A percentile compares a stretch with the other conserved stretches of the same genome.
These are phyloP conservation scores for Periplaneta americana DNA, from an alignment of 1,140 invertebrate species.

Conservation along the genomic window DNA sequence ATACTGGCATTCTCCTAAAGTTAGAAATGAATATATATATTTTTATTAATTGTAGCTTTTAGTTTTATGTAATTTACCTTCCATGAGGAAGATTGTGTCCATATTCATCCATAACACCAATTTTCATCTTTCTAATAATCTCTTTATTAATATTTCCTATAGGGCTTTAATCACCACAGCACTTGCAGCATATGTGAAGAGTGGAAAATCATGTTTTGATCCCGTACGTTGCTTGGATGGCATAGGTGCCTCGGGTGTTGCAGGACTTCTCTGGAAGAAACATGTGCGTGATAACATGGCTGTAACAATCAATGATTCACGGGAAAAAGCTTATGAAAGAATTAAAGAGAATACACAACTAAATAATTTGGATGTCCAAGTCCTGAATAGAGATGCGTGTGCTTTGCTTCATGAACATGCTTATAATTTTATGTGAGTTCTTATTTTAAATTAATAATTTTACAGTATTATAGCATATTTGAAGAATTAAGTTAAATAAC, in stretches of 20 bases:
- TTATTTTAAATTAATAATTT: not conserved
- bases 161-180: constrained; percentile 10
- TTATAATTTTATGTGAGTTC: constrained; percentile 25
- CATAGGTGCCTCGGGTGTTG: constrained; percentile 26
- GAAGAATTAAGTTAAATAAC: too few relatives aligned
- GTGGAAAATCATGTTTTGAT: constrained; percentile 17
- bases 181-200: constrained; percentile 21
- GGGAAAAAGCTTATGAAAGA: constrained; percentile 16
- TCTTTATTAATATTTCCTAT: not conserved
- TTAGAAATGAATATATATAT: too few relatives aligned
- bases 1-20: too few relatives aligned
- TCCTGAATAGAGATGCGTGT: constrained; percentile 22
- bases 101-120: not conserved
- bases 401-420: constrained; percentile 21
- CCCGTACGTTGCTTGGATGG: constrained; percentile 24
- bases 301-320: constrained; percentile 27
- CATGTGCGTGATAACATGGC: constrained; percentile 21
- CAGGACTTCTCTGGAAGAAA: constrained; percentile 32
- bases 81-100: not conserved
- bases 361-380: constrained; percentile 17
- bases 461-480: too few relatives aligned
- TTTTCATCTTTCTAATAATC: not conserved
- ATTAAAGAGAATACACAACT: constrained; percentile 19
- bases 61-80: not conserved
- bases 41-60: not conserved